Evolutionary conservation across 1,140 invertebrate genomes (phyloP), one percentile per base, ranked within the genome.

Genomic region (Drosophila triauraria): DNA sequence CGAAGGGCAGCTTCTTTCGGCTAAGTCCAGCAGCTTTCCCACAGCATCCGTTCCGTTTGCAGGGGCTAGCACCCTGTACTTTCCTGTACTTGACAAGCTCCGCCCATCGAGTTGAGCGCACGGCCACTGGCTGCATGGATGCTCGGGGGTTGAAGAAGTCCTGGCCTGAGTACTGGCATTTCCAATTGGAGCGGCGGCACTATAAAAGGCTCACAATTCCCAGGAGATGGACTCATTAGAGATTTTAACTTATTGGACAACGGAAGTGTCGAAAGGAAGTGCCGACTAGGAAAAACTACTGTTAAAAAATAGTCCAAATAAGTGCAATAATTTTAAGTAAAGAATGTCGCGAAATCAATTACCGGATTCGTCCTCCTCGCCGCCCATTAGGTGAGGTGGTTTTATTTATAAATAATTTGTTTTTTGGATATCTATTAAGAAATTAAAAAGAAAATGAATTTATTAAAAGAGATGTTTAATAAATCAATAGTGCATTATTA

Each of bases 321-420:
- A 30, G 17, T 65, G 20, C 4, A 70, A 17, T 12, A 40, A 17
- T n/a, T 5, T 7, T 30, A 0, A 25, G 46, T 40, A 23, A 0
- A 92, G 78, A 58, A 92, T 93, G 91, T 92, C 91, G 27, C 83
- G 91, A 40, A 92, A 92, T 91, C 94, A 94, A 70, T 85, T 94
- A 47, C 94, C 94, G 15, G 94, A 94, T 82, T 94, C 94, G 10
- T 94, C 94, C 13, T 94, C 94, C n/a, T 94, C 94, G 7, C 94
- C 94, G 13, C 93, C 94, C 30, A 93, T 94, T 38, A 94, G 93
- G 93, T 94, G 60, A 60, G 54, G 38, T 9, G 13, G 9, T 9
- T 32, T 32, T 32, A 8, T 32, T 8, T 9, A 32, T 8, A 1
- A 32, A 9, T 2, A 27, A 30, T 4, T 30, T 4, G 2, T 27